Evolutionary conservation across 2,888 invertebrate species (phyloP).

Genomic region (Troglohyphantes excavatus): DNA sequence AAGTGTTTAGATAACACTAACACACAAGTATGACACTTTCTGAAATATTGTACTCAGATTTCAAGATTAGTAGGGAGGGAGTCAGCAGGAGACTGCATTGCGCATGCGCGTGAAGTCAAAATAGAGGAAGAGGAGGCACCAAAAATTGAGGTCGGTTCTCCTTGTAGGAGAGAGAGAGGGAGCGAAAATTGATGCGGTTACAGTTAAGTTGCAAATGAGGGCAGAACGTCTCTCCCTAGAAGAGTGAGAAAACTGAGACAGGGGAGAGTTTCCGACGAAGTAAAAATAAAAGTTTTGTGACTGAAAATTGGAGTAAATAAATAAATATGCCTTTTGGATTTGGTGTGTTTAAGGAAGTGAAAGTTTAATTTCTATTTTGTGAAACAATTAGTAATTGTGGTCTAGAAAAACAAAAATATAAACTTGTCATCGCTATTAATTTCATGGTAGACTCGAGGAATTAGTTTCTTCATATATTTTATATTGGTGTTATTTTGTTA

Average conservation of each 20-base stretch:
- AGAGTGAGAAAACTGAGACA: constrained; percentile 47
- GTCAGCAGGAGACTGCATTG: not conserved
- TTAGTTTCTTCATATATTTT: no score
- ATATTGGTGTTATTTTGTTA: no score
- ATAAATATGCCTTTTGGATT: constrained; percentile 43
- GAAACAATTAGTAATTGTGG: no score
- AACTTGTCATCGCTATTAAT: no score
- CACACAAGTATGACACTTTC: not conserved
- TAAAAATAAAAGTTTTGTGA: constrained; percentile 49
- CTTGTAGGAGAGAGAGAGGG: not conserved
- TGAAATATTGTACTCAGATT: constrained; percentile 29
- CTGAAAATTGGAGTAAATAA: constrained; percentile 66
- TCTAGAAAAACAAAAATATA: no score
- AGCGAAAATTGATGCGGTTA: constrained; percentile 64
- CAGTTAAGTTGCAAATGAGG: constrained; percentile 69
- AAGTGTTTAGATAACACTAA: constrained; percentile 25
- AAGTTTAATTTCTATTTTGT: no score
- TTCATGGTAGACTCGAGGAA: no score
- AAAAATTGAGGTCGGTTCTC: constrained; percentile 59
- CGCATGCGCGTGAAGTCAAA: constrained; percentile 18
- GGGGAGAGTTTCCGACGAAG: constrained; percentile 23
- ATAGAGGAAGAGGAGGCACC: constrained; percentile 18
- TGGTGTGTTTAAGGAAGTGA: constrained; percentile 29
- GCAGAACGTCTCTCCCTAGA: constrained; percentile 54
- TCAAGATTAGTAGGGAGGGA: constrained; percentile 10